phyloP scores from a whole-genome alignment of 2,113 vertebrate genomes.

The Ginglymostoma cirratum region DNA sequence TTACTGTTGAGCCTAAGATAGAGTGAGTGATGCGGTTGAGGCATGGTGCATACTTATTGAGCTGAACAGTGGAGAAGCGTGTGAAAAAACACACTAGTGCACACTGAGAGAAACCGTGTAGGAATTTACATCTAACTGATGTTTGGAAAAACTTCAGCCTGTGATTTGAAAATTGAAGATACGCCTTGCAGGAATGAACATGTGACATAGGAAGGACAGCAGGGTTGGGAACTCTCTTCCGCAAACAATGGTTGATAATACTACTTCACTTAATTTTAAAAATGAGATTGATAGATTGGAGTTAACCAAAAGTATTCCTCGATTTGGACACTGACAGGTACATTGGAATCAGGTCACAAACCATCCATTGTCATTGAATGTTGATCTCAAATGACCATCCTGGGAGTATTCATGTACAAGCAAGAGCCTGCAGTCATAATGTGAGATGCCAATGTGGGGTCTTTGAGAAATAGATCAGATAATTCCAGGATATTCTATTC shows the following conservation, averaged over 20 bases:
- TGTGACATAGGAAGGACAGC: too few species aligned
- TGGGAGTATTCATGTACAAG: neutral
- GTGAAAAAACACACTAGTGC: too few species aligned
- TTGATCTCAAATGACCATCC: neutral
- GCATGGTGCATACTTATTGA: too few species aligned
- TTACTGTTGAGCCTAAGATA: too few species aligned
- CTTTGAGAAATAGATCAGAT: neutral
- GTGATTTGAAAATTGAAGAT: neutral
- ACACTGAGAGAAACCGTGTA: too few species aligned
- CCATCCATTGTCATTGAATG: neutral
- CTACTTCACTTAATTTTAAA: neutral
- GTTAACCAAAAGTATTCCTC: neutral
- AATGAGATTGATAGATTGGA: neutral
- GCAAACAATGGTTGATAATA: neutral
- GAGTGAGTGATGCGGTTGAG: too few species aligned
- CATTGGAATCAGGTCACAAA: neutral
- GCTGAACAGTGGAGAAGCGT: too few species aligned
- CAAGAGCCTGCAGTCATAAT: neutral
- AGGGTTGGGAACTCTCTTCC: neutral
- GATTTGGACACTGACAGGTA: neutral
- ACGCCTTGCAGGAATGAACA: neutral
- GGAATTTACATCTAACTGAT: too few species aligned
- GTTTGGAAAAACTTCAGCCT: too few species aligned
- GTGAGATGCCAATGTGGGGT: neutral
- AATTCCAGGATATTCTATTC: neutral